A percentile compares a stretch with the other conserved stretches of the same genome.
Conservation (phyloP, 2,797 vertebrate species). For the Hemitrygon akajei region DNA sequence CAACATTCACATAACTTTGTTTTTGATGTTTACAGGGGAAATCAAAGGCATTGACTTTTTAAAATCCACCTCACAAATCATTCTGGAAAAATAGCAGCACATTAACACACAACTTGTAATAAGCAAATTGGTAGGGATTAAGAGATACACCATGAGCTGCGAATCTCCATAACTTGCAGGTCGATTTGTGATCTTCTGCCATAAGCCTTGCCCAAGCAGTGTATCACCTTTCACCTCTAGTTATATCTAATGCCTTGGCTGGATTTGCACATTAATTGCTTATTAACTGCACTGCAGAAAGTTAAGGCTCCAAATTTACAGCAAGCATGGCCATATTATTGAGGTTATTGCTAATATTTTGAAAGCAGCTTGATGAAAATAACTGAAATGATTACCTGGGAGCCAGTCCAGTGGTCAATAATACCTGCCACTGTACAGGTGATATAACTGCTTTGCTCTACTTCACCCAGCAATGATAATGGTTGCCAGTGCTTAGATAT, state of each 20-base stretch:
- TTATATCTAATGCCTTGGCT: background rate
- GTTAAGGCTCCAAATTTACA: background rate
- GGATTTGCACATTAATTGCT: conserved; percentile 11
- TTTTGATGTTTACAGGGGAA: too few relatives aligned
- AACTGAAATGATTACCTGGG: too few relatives aligned
- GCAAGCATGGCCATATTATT: too few relatives aligned
- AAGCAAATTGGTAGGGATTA: background rate
- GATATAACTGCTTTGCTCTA: too few relatives aligned
- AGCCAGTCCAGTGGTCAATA: too few relatives aligned
- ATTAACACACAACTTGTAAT: background rate
- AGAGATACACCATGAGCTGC: background rate
- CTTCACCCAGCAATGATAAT: too few relatives aligned
- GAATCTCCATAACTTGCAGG: background rate
- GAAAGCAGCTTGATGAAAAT: too few relatives aligned
- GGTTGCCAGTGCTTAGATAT: too few relatives aligned
- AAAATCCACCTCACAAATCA: background rate
- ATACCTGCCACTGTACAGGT: too few relatives aligned
- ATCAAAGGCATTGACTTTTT: background rate
- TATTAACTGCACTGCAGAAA: background rate
- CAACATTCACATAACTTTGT: too few relatives aligned
- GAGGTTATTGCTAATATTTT: too few relatives aligned
- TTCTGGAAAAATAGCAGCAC: background rate
- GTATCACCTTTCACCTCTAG: background rate
- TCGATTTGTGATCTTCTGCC: background rate
- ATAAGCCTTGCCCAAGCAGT: background rate